Evolutionary conservation across 2,797 vertebrate genomes (phyloP).

Genomic region (Morelia viridis): DNA sequence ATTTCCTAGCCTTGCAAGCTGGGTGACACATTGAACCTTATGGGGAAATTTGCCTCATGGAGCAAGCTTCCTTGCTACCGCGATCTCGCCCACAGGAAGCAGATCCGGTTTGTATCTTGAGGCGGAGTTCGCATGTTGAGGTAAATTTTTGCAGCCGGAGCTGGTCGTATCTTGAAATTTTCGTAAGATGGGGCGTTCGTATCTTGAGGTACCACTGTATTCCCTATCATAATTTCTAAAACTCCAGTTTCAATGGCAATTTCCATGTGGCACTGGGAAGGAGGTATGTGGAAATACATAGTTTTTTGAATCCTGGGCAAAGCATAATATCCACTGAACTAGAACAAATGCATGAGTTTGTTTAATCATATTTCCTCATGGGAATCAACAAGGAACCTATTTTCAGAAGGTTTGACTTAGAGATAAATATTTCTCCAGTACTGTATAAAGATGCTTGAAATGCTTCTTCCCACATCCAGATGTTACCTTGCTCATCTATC

Average conservation of each 20-base stretch:
- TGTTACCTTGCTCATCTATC: not conserved
- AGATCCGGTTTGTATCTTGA: too few species aligned
- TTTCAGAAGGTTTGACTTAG: not conserved
- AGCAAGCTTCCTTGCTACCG: too few species aligned
- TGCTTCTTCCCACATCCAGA: constrained; percentile 6
- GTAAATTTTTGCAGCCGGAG: too few species aligned
- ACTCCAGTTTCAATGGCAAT: not conserved
- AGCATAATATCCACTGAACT: not conserved
- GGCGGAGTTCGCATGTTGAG: too few species aligned
- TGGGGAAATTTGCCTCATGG: too few species aligned
- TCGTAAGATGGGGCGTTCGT: too few species aligned
- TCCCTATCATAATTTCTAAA: not conserved
- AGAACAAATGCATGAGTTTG: not conserved
- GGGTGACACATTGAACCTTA: too few species aligned
- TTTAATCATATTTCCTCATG: not conserved
- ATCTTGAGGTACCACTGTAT: not conserved
- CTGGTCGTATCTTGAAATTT: too few species aligned
- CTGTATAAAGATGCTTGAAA: constrained; percentile 7
- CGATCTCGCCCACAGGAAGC: too few species aligned
- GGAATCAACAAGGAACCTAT: not conserved
- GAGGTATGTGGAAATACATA: not conserved
- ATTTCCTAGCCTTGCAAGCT: too few species aligned
- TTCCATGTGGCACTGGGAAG: not conserved
- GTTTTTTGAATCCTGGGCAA: not conserved
- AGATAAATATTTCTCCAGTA: not conserved